Conservation (phyloP, 2,113 vertebrate genomes). For the Pedionomus torquatus region DNA sequence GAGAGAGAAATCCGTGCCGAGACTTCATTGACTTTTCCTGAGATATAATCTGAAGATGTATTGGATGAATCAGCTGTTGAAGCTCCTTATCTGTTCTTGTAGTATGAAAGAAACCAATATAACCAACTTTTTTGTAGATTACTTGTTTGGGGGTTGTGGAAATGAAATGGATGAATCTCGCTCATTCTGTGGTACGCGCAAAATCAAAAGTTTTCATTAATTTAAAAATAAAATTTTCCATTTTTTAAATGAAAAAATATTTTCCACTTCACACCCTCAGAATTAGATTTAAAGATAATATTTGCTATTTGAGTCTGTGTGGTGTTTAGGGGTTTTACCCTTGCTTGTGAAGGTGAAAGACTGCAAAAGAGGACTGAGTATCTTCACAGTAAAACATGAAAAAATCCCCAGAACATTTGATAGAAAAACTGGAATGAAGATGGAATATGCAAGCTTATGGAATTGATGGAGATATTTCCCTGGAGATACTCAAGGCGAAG, state of each 20-base stretch:
- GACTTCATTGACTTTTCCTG: background rate
- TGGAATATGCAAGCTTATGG: background rate
- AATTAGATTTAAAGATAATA: background rate
- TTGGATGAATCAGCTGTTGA: background rate
- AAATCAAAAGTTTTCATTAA: background rate
- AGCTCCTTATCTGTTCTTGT: background rate
- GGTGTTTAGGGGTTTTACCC: background rate
- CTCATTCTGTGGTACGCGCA: background rate
- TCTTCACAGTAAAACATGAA: background rate
- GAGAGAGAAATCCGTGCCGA: background rate
- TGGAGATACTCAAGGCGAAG: too few relatives aligned
- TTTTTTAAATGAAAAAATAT: background rate
- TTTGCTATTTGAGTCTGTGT: background rate
- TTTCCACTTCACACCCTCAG: background rate
- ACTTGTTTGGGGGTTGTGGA: background rate
- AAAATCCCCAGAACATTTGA: background rate
- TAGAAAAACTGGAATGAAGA: background rate
- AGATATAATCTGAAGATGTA: fast-evolving
- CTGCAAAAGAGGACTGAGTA: background rate
- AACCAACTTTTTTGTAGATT: background rate
- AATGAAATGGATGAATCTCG: background rate
- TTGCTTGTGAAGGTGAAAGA: background rate
- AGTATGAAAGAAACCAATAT: background rate
- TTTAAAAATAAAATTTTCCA: background rate
- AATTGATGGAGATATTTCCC: too few relatives aligned